Evolutionary conservation across 2,113 vertebrate species (phyloP).

Genomic region (Syrmaticus mikado): DNA sequence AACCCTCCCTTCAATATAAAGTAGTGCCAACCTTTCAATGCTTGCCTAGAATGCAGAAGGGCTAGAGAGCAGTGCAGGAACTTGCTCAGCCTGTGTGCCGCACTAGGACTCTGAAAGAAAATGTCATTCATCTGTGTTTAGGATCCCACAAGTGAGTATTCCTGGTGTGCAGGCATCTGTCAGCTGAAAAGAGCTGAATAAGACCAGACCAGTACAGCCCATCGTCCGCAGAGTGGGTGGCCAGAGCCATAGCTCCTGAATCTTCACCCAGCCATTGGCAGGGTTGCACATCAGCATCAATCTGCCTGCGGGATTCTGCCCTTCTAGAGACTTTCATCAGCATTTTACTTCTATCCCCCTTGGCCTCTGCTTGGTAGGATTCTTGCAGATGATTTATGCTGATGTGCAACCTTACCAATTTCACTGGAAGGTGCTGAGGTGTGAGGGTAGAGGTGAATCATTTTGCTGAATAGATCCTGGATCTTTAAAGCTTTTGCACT

Average conservation of each 20-base stretch:
- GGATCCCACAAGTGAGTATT: not conserved
- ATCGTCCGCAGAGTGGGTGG: not conserved
- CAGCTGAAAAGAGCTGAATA: not conserved
- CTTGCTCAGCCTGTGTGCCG: accelerated
- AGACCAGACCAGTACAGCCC: not conserved
- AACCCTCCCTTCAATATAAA: not conserved
- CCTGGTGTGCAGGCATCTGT: not conserved
- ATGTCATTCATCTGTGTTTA: accelerated
- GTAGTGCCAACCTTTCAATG: not conserved
- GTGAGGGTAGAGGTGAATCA: accelerated
- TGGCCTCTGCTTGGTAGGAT: not conserved
- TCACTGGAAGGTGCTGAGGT: not conserved
- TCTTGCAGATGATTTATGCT: accelerated
- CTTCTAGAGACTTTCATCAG: not conserved
- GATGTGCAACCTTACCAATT: not conserved
- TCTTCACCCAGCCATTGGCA: accelerated
- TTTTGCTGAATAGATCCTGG: not conserved
- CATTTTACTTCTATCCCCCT: not conserved
- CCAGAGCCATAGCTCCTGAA: accelerated
- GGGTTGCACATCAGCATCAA: accelerated
- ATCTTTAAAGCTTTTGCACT: not conserved
- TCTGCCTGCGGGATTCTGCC: not conserved
- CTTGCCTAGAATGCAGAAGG: not conserved
- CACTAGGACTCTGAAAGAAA: not conserved
- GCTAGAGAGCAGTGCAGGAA: not conserved